Evolutionary conservation across 2,888 invertebrate genomes (phyloP).

Genomic region (Syrphus vitripennis): DNA sequence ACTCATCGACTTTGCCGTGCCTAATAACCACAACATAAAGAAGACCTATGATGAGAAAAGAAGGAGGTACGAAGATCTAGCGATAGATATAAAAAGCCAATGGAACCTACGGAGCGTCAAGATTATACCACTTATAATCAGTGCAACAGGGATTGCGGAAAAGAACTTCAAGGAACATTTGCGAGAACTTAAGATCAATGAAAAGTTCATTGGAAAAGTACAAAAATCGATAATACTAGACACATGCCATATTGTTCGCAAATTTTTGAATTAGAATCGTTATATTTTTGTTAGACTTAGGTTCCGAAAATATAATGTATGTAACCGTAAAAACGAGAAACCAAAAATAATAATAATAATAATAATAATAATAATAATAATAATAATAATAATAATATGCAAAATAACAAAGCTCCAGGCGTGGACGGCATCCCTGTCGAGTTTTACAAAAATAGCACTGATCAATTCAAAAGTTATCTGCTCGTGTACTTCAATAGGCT

Average conservation of each 20-base stretch:
- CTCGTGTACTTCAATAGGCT: no score
- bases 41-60: background rate
- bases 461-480: no score
- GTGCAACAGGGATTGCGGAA: background rate
- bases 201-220: background rate
- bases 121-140: background rate
- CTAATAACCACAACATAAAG: background rate
- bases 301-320: background rate
- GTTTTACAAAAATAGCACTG: no score
- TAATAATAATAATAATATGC: no score
- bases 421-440: no score
- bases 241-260: background rate
- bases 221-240: background rate
- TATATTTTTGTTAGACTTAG: background rate
- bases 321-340: background rate
- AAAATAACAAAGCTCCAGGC: no score
- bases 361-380: no score
- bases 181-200: background rate
- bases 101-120: background rate
- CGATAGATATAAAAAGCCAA: background rate
- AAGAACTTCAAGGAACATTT: no score
- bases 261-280: background rate
- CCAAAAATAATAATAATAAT: background rate
- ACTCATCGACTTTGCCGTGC: background rate
- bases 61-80: background rate